Evolutionary conservation across 2,113 vertebrate genomes (phyloP).

Genomic region (Cottus gobio): DNA sequence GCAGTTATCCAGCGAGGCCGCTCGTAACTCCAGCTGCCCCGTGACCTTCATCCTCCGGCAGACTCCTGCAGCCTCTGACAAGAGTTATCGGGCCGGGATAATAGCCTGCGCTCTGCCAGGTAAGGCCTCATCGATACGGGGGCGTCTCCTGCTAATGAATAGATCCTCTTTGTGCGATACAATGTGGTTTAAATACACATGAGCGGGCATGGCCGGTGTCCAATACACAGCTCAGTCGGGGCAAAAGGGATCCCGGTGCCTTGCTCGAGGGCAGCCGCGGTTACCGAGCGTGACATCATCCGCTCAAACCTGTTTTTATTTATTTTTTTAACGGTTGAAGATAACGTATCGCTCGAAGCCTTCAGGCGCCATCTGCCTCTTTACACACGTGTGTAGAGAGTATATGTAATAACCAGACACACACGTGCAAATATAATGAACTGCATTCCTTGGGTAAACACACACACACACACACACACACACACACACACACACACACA

Average conservation of each 20-base stretch:
- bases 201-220: not conserved
- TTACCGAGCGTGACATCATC: not conserved
- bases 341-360: constrained; percentile 45
- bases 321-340: constrained; percentile 45
- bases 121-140: constrained; percentile 83
- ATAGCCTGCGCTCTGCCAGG: constrained; percentile 77
- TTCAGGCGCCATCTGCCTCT: constrained; percentile 47
- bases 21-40: constrained; percentile 78
- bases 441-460: constrained; percentile 66
- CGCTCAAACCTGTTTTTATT: constrained; percentile 3
- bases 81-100: constrained; percentile 85
- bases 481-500: constrained; percentile 44
- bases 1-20: constrained; percentile 52
- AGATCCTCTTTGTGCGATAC: constrained; percentile 65
- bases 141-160: constrained; percentile 81
- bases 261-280: constrained; percentile 43
- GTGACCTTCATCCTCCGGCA: constrained; percentile 85
- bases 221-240: not conserved
- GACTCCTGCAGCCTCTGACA: constrained; percentile 75
- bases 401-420: constrained; percentile 69
- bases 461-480: constrained; percentile 50
- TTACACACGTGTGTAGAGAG: constrained; percentile 52
- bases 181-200: constrained; percentile 15
- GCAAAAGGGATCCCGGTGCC: constrained; percentile 4
- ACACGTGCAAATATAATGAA: constrained; percentile 74